Conservation (phyloP, 2,797 vertebrate species). For the Pteronotus mesoamericanus region DNA sequence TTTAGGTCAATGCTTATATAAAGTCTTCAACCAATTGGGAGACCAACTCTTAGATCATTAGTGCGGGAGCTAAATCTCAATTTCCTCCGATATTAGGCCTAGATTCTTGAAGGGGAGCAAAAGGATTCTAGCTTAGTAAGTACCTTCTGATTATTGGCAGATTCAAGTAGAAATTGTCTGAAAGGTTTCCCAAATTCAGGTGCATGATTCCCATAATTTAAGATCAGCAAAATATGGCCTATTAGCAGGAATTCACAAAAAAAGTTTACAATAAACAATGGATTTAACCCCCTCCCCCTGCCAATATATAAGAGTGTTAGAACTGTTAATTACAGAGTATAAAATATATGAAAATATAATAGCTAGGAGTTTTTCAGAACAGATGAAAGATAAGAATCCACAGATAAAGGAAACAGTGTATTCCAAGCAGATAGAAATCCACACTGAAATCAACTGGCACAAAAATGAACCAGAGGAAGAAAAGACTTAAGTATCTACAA, state of each 20-base stretch:
- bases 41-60: background rate
- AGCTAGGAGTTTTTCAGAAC: background rate
- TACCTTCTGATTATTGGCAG: background rate
- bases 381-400: background rate
- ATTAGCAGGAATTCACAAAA: background rate
- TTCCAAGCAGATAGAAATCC: background rate
- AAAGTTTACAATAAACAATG: background rate
- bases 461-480: background rate
- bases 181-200: background rate
- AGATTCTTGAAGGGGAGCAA: background rate
- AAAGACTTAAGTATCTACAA: background rate
- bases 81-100: background rate
- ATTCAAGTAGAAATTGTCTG: background rate
- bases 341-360: conserved; percentile 3
- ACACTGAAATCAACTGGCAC: background rate
- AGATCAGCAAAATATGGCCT: background rate
- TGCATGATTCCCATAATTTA: background rate
- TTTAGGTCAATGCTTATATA: background rate
- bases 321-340: background rate
- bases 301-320: background rate
- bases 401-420: background rate
- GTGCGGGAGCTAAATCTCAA: background rate
- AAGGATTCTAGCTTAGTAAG: background rate
- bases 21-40: background rate
- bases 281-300: background rate